Evolutionary conservation across 2,797 vertebrate genomes (phyloP), one percentile per base, ranked within the genome.

Genomic region (Pseudomugil tenellus): DNA sequence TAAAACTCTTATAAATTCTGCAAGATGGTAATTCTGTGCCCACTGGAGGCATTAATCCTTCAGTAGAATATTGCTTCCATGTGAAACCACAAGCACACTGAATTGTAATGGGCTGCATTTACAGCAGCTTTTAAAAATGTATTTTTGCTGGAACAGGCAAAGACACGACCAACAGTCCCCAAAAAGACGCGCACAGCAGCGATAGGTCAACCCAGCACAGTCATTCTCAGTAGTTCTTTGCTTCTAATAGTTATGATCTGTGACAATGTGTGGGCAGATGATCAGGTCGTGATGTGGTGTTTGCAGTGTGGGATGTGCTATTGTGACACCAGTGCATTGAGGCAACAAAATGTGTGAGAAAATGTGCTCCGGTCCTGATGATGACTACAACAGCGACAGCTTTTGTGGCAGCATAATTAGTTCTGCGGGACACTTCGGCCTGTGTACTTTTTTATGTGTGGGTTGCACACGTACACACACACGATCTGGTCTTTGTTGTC

Each of bases 261-360:
- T 67, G 79, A 62, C 72, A 21, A 48, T 0, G 43, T 41, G 81
- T 74, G 56, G 82, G 77, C 43, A 68, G 74, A 63, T 5, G 62
- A 76, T 63, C 54, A 0, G 74, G 79, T 73, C 43, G 56, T 69
- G 76, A 83, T 73, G 25, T 31, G 67, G 19, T 58, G 72, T 72
- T 70, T 67, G 68, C 67, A 69, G 79, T 53, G 85, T 82, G 83
- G 88, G 83, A 88, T 41, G 86, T 77, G 74, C 46, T 59, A 75
- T 61, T 56, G 49, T 79, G 79, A 80, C 82, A 67, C 69, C 1
- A 0, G 73, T 28, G 51, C 57, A 29, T 63, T 57, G 39, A 59
- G 56, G 46, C 28, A 65, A 81, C 60, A 71, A n/a, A n/a, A n/a
- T 34, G 43, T 77, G 67, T 55, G 85, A 79, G 72, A 83, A 46